Evolutionary conservation across 2,888 invertebrate genomes (phyloP).

Genomic region (Amphipyra berbera): DNA sequence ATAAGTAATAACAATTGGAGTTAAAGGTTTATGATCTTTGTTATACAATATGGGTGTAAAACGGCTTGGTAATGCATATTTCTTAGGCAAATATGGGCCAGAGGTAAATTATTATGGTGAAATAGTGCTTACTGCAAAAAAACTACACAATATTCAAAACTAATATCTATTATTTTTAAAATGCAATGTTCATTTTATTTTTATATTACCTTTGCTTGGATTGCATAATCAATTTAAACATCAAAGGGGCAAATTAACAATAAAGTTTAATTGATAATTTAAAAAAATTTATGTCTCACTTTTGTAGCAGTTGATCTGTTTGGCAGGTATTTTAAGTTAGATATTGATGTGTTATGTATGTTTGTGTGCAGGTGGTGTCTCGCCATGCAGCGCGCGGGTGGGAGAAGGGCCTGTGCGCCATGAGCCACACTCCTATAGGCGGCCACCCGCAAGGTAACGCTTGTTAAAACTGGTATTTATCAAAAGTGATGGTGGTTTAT

Average conservation of each 20-base stretch:
- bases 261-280: too few relatives aligned
- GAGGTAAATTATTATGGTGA: slow-evolving; percentile 26
- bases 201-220: background rate
- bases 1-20: slow-evolving; percentile 7
- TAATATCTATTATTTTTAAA: background rate
- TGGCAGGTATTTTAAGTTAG: background rate
- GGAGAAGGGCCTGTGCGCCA: slow-evolving; percentile 90
- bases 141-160: background rate
- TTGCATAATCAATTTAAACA: too few relatives aligned
- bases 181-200: background rate
- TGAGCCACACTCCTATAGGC: slow-evolving; percentile 90
- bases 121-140: background rate
- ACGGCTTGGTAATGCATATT: slow-evolving; percentile 31
- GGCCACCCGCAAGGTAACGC: slow-evolving; percentile 89
- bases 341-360: slow-evolving; percentile 4
- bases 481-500: background rate
- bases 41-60: slow-evolving; percentile 38
- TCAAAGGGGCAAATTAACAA: too few relatives aligned
- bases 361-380: slow-evolving; percentile 84
- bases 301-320: too few relatives aligned
- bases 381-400: slow-evolving; percentile 91
- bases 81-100: slow-evolving; percentile 25
- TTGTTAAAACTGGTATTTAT: background rate
- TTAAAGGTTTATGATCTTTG: background rate
- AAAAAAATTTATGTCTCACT: too few relatives aligned